A percentile compares a stretch with the other conserved stretches of the same genome.
These are phyloP conservation scores for Muntiacus muntjak DNA, from an alignment of 2,113 vertebrate genomes.

Conservation along the genomic window DNA sequence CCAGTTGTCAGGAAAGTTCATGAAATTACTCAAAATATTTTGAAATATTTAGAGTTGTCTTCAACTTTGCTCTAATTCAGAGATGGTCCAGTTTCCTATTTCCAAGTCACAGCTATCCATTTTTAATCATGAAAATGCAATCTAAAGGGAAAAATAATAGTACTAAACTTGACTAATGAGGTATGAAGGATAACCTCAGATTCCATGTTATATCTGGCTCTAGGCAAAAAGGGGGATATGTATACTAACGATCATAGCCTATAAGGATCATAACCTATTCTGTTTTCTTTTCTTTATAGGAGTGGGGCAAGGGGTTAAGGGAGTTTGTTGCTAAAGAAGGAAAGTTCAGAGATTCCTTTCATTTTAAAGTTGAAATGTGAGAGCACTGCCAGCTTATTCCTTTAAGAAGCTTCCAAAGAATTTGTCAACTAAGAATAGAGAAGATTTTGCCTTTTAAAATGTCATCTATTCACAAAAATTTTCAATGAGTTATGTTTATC, in stretches of 20 bases:
- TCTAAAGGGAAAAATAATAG: constrained; percentile 29
- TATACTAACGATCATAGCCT: neutral
- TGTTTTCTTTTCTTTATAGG: neutral
- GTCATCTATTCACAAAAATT: constrained; percentile 24
- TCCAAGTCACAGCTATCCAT: constrained; percentile 46
- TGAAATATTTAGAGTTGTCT: constrained; percentile 30
- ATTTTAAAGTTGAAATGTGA: constrained; percentile 52
- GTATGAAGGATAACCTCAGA: neutral
- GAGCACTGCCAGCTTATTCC: constrained; percentile 19
- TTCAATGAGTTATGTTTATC: constrained; percentile 5
- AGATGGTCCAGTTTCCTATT: constrained; percentile 6
- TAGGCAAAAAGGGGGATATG: neutral
- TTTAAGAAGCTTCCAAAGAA: constrained; percentile 53
- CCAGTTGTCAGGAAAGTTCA: constrained; percentile 36
- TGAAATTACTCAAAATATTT: constrained; percentile 32
- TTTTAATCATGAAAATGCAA: constrained; percentile 50
- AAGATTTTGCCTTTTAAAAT: constrained; percentile 52
- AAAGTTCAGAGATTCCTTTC: constrained; percentile 49
- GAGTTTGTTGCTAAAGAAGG: constrained; percentile 38
- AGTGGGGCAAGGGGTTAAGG: neutral
- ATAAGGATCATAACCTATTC: neutral
- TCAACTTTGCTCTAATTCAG: constrained; percentile 62
- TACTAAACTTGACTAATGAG: neutral
- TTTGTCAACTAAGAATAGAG: constrained; percentile 52
- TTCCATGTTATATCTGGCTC: neutral